phyloP scores from a whole-genome alignment of 30 jellyfish, hydroid and myxozoan genomes.

The Turritopsis dohrnii region DNA sequence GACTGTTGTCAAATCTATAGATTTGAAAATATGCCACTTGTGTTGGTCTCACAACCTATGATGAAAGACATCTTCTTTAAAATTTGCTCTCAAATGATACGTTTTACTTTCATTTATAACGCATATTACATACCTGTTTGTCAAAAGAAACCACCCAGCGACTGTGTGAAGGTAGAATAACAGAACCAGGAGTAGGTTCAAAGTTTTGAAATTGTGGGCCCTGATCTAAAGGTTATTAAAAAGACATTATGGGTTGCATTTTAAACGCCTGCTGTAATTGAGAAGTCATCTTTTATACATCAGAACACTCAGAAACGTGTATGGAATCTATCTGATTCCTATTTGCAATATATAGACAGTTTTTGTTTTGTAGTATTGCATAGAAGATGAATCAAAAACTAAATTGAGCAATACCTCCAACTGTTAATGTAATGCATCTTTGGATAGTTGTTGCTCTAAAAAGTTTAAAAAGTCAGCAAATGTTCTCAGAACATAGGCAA shows the following conservation, averaged over 20 bases:
- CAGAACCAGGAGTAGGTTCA: neutral
- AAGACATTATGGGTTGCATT: too few species aligned
- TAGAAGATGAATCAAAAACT: too few species aligned
- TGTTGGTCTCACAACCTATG: neutral
- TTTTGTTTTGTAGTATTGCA: too few species aligned
- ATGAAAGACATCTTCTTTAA: neutral
- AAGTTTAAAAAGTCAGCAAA: neutral
- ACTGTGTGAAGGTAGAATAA: neutral
- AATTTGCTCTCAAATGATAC: neutral
- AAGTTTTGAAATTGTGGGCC: neutral
- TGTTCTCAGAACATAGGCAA: neutral
- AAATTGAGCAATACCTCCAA: constrained; percentile 1
- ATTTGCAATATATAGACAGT: too few species aligned
- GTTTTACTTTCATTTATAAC: neutral
- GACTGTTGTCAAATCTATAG: neutral
- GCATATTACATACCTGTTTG: neutral
- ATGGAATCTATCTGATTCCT: too few species aligned
- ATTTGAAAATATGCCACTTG: neutral
- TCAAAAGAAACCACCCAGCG: neutral
- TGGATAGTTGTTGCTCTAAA: constrained; percentile 2
- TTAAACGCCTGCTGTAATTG: too few species aligned
- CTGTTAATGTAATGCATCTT: neutral
- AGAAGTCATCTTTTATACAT: too few species aligned
- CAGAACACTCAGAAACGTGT: too few species aligned
- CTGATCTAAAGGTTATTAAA: neutral